Evolutionary conservation across 2,888 invertebrate species (phyloP), one percentile per base, ranked within the genome.

Genomic region (Spilosoma lubricipeda): DNA sequence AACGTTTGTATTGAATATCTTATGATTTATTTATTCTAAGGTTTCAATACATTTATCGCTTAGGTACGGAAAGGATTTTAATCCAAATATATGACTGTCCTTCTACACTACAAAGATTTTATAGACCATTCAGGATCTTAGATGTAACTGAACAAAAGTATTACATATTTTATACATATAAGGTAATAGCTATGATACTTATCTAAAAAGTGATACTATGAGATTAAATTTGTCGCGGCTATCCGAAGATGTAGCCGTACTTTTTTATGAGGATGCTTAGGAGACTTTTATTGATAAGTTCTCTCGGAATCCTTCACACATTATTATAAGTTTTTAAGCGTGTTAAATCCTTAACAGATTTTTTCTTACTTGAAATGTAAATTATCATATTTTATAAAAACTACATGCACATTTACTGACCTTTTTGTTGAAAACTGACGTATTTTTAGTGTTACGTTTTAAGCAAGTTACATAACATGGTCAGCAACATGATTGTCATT

Each of bases 1-100:
- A 76, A 81, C 83, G 83, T 77, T 68, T 81, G 89, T 52, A 52
- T 90, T 88, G 83, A 83, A 86, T 87, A 83, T 81, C 90, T 90
- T 92, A 92, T 93, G 91, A 91, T 90, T 88, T 89, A 89, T 88
- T 84, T 79, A 79, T 77, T 73, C 81, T 78, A 79, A 79, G 79
- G 85, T 80, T 80, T 85, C 77, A 78, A 87, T 80, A 77, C 70
- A n/a, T 72, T 67, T 78, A 76, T 72, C 73, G 85, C 89, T 90
- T 89, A 82, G 83, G 80, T 80, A 88, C 80, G 88, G 87, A 86
- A 83, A 81, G 85, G 81, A 75, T 64, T 45, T 73, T 89, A 90
- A 90, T 88, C 89, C 87, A 76, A 83, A 90, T 87, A 90, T 88
- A 90, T 88, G 85, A 83, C 78, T 79, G 84, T 85, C 82, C 85